These are phyloP conservation scores for Sesamia nonagrioides DNA, from an alignment of 1,140 invertebrate species.

Conservation along the genomic window DNA sequence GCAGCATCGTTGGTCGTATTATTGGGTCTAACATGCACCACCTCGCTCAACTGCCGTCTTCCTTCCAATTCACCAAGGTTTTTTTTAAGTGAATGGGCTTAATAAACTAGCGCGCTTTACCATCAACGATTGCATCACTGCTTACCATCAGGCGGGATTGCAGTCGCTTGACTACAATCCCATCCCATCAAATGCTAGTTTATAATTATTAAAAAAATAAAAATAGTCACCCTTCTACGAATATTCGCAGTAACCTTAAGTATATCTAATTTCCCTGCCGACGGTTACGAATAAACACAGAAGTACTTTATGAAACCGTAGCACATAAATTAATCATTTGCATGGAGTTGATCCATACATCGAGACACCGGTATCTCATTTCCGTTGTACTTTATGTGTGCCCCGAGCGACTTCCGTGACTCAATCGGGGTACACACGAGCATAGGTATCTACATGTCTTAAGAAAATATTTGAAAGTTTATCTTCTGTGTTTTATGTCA, in stretches of 20 bases:
- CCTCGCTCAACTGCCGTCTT: too few species aligned
- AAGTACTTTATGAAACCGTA: constrained; percentile 24
- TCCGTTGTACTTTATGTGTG: constrained; percentile 38
- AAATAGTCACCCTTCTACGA: neutral
- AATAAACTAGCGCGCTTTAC: too few species aligned
- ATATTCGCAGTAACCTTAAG: neutral
- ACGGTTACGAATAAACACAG: constrained; percentile 1
- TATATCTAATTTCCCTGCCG: constrained; percentile 1
- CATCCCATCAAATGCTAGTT: too few species aligned
- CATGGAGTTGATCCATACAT: constrained; percentile 33
- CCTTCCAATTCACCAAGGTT: too few species aligned
- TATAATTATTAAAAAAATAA: too few species aligned
- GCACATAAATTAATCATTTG: constrained; percentile 35
- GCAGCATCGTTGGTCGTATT: too few species aligned
- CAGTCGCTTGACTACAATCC: too few species aligned
- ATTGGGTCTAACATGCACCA: too few species aligned
- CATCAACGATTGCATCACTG: too few species aligned
- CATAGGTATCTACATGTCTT: constrained; percentile 10
- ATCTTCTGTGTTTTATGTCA: constrained; percentile 2
- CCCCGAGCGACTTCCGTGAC: constrained; percentile 35
- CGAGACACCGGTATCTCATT: constrained; percentile 45
- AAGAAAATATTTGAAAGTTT: constrained; percentile 4
- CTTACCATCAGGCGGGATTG: too few species aligned
- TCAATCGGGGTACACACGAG: neutral
- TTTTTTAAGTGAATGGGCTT: too few species aligned